Base-by-base conservation (phyloP, 2,113 vertebrate species). In the Grammomys dolichurus region DNA sequence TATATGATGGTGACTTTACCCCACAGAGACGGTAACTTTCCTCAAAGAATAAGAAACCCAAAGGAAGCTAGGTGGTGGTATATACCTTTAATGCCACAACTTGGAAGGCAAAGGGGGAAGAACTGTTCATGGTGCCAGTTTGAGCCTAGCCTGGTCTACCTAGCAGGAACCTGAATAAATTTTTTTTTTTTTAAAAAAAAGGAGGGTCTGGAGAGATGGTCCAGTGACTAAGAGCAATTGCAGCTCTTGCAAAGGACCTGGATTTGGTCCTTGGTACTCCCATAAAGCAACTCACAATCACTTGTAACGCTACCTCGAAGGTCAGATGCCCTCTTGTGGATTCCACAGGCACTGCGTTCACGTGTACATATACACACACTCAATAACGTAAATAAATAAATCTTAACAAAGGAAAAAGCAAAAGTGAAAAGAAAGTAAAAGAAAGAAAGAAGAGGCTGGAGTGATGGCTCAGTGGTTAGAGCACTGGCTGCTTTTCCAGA, bases 31-130 rank as follows among this genome's bases (percentile, higher is more conserved):
- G 2, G 6, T 89, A 12, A 36, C 72, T 75, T 69, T 84, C 40
- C 43, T 91, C 36, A 31, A 63, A 20, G 72, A 93, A 72, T 51
- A 85, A 95, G 40, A 89, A 93, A 78, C 36, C 48, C 60, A 67
- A 48, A 20, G 48, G 33, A 87, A 87, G 31, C 10, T 70, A 26
- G 19, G 67, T 40, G 63, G 28, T 70, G 43, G 63, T 67, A 28
- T 28, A 19, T 14, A 36, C 17, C 31, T 36, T 67, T 70, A 69
- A 69, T 20, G 12, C 65, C 36, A 43, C 19, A 51, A 51, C 46
- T 24, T 70, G 40, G 46, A 87, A 67, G 60, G 43, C 40, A 69
- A 48, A 22, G 17, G 10, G 17, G 10, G 19, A 48, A 87, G 19
- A 65, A 36, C 20, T 48, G 16, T 36, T 48, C 31, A 51, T 13